Evolutionary conservation across 2,797 vertebrate genomes (phyloP).

Genomic region (Urophycis tenuis): DNA sequence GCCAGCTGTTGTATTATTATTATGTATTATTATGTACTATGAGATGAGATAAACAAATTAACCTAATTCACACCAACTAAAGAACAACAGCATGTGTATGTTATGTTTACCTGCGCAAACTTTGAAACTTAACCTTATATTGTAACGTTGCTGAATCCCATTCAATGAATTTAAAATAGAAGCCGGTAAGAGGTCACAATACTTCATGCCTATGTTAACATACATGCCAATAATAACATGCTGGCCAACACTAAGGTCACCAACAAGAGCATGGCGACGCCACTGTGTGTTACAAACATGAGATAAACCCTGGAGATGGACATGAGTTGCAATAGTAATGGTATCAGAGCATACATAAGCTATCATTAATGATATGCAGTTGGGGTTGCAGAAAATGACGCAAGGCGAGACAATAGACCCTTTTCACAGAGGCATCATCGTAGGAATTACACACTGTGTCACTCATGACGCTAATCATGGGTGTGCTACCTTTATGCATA

Average conservation of each 20-base stretch:
- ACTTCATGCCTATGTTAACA: neutral
- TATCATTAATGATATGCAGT: conserved; percentile 1
- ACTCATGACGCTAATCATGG: too few species aligned
- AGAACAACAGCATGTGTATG: neutral
- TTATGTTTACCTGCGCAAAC: neutral
- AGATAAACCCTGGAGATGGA: neutral
- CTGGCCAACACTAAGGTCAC: neutral
- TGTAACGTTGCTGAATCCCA: neutral
- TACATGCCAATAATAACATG: too few species aligned
- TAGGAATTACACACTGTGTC: neutral
- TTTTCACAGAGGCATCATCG: neutral
- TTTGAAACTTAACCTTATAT: neutral
- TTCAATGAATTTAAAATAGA: neutral
- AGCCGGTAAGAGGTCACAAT: neutral
- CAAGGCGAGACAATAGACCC: neutral
- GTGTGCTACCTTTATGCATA: too few species aligned
- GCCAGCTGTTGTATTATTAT: neutral
- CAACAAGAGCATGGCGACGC: neutral
- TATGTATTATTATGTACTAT: too few species aligned
- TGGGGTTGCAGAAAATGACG: neutral
- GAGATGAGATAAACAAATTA: neutral
- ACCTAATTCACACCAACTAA: neutral
- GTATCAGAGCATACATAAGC: conserved; percentile 37
- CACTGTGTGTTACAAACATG: neutral
- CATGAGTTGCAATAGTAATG: conserved; percentile 9